phyloP scores from a whole-genome alignment of 1,140 invertebrate genomes.

The Aphelinus atriplicis region DNA sequence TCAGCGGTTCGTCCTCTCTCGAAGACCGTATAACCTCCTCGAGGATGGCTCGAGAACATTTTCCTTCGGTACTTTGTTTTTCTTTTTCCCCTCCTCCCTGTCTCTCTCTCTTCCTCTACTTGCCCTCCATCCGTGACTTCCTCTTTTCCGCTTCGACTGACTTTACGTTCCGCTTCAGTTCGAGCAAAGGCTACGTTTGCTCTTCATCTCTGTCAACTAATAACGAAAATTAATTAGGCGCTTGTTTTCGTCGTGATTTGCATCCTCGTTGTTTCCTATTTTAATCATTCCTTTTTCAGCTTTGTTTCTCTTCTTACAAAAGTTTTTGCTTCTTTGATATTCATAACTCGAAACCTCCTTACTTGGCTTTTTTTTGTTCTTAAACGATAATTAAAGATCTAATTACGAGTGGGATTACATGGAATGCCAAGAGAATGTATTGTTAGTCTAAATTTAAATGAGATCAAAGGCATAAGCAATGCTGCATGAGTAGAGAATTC shows the following conservation, averaged over 20 bases:
- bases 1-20: conserved; percentile 4
- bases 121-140: neutral
- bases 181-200: neutral
- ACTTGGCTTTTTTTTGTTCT: no score
- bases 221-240: conserved; percentile 18
- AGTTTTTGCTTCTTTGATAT: no score
- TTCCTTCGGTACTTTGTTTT: conserved; percentile 8
- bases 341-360: no score
- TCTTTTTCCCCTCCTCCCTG: conserved; percentile 1
- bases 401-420: no score
- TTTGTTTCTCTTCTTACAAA: no score
- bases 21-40: conserved; percentile 13
- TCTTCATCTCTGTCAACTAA: conserved; percentile 7
- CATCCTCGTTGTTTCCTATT: neutral
- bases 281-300: neutral
- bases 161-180: neutral
- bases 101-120: neutral
- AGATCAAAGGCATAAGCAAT: no score
- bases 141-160: conserved; percentile 1
- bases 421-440: no score
- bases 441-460: no score
- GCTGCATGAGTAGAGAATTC: no score
- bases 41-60: conserved; percentile 7
- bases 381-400: no score
- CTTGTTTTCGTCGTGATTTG: conserved; percentile 9